Percentiles rank a stretch among this genome's conserved stretches.
phyloP scores from a whole-genome alignment of 2,797 vertebrate genomes.

The Nannoperca australis region DNA sequence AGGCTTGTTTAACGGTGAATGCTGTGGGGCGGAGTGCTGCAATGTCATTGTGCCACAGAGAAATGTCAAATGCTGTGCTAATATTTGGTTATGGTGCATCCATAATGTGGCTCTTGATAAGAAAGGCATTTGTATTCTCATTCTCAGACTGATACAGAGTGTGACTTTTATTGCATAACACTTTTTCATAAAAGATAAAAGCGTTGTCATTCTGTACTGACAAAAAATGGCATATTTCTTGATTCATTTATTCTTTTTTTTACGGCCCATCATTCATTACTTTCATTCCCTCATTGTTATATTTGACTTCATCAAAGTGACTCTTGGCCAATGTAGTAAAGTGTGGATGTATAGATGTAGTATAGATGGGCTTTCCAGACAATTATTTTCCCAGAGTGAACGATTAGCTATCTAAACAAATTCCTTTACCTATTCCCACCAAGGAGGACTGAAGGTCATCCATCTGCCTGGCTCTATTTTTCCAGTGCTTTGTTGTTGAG shows the following conservation, averaged over 20 bases:
- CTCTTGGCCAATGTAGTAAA: conserved; percentile 5
- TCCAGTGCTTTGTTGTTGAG: conserved; percentile 78
- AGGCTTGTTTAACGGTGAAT: conserved; percentile 39
- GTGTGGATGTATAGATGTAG: neutral
- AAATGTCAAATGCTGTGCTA: conserved; percentile 61
- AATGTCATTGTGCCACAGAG: conserved; percentile 45
- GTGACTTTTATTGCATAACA: conserved; percentile 42
- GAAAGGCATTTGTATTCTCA: conserved; percentile 48
- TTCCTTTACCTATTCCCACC: conserved; percentile 73
- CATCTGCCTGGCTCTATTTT: conserved; percentile 80
- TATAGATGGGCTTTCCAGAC: conserved; percentile 55
- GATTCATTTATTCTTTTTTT: conserved; percentile 48
- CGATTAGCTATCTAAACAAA: conserved; percentile 82
- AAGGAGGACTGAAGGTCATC: conserved; percentile 84
- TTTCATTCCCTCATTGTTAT: conserved; percentile 52
- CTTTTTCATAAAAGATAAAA: conserved; percentile 58
- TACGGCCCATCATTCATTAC: conserved; percentile 45
- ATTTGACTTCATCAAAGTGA: conserved; percentile 53
- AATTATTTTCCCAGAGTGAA: conserved; percentile 74
- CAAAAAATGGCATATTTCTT: conserved; percentile 46
- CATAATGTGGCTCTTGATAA: conserved; percentile 58
- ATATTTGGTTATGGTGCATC: conserved; percentile 55
- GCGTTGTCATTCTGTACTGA: conserved; percentile 20
- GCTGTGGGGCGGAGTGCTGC: conserved; percentile 36
- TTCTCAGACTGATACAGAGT: conserved; percentile 21